These are phyloP conservation scores for Muscidifurax raptorellus DNA, from an alignment of 1,140 invertebrate genomes.

Conservation along the genomic window DNA sequence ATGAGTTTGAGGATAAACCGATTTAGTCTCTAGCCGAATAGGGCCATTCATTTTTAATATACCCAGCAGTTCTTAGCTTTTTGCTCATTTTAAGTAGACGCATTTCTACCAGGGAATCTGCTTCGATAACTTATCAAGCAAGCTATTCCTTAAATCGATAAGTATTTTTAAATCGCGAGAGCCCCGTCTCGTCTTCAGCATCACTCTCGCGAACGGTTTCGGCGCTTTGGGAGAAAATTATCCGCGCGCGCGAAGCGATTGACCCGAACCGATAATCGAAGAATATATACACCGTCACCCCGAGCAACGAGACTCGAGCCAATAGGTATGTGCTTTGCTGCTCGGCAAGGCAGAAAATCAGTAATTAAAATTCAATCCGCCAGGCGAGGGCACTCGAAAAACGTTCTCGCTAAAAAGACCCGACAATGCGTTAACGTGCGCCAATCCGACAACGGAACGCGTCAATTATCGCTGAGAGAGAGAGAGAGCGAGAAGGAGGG, in stretches of 20 bases:
- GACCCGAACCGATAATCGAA: background rate
- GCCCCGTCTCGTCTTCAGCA: too few species aligned
- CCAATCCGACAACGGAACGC: background rate
- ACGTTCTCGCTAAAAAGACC: background rate
- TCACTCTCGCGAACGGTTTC: too few species aligned
- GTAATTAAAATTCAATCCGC: constrained; percentile 41
- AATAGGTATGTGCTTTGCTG: background rate
- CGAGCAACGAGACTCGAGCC: background rate
- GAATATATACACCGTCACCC: background rate
- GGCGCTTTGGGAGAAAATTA: too few species aligned
- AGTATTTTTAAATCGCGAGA: too few species aligned
- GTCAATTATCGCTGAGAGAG: constrained; percentile 16
- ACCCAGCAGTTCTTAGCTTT: too few species aligned
- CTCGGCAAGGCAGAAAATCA: background rate
- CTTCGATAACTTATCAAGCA: too few species aligned
- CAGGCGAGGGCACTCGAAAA: background rate
- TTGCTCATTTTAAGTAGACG: too few species aligned
- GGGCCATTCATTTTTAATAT: too few species aligned
- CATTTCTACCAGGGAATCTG: too few species aligned
- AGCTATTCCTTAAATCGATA: too few species aligned
- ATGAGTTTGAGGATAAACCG: background rate
- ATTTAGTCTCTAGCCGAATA: too few species aligned
- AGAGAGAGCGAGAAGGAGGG: background rate
- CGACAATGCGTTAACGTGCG: background rate
- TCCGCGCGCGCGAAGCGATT: background rate